Evolutionary conservation across 2,113 vertebrate species (phyloP).

Genomic region (Lophochroa leadbeateri): DNA sequence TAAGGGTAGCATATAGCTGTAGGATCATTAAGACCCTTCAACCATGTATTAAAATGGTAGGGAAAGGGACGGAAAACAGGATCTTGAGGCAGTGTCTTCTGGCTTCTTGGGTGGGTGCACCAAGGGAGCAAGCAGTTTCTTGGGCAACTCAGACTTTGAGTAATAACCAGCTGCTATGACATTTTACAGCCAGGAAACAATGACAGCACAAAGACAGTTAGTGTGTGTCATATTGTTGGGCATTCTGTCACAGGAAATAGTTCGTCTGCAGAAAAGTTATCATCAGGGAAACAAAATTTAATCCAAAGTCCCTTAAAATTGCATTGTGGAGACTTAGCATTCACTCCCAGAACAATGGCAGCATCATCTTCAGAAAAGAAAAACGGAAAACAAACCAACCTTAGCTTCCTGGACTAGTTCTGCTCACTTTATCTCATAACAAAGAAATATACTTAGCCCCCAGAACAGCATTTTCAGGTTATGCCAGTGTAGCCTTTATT

Average conservation of each 20-base stretch:
- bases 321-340: background rate
- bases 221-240: background rate
- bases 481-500: background rate
- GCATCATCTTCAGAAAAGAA: background rate
- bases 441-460: too few species aligned
- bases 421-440: background rate
- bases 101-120: background rate
- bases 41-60: background rate
- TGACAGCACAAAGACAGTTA: background rate
- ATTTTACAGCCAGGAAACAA: background rate
- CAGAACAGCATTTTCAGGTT: background rate
- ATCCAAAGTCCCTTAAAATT: background rate
- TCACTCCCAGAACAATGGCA: accelerated
- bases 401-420: background rate
- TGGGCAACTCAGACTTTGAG: background rate
- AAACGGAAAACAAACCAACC: background rate
- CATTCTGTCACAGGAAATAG: background rate
- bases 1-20: accelerated
- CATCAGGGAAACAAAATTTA: background rate
- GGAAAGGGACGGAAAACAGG: background rate
- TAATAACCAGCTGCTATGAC: background rate
- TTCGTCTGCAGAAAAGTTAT: background rate
- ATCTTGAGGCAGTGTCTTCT: background rate
- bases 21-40: background rate
- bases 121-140: background rate